Evolutionary conservation across 2,888 invertebrate genomes (phyloP).

Genomic region (Gonocerus acuteangulatus): DNA sequence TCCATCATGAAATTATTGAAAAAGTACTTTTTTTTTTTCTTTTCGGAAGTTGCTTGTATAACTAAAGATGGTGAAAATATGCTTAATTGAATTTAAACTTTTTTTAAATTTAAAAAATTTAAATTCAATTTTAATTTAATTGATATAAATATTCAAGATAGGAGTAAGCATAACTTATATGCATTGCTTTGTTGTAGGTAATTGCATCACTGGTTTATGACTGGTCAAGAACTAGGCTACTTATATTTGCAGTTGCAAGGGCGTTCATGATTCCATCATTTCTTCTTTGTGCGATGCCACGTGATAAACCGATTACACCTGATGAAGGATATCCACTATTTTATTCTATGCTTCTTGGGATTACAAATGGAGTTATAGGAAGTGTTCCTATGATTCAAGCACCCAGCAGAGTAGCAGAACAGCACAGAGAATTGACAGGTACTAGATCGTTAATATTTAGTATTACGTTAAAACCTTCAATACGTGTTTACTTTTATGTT

Average conservation of each 20-base stretch:
- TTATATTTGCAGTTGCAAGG: constrained; percentile 65
- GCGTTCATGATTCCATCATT: constrained; percentile 71
- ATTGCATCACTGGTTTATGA: constrained; percentile 74
- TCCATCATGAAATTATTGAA: too few relatives aligned
- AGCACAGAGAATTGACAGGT: constrained; percentile 82
- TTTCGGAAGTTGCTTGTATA: too few relatives aligned
- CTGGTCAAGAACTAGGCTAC: constrained; percentile 71
- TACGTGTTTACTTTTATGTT: not conserved
- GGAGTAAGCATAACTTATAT: too few relatives aligned
- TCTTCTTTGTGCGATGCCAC: constrained; percentile 72
- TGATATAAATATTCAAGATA: too few relatives aligned
- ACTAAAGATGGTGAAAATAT: too few relatives aligned
- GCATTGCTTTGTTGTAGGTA: too few relatives aligned
- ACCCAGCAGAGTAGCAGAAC: constrained; percentile 75
- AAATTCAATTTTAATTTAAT: too few relatives aligned
- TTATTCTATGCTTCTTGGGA: constrained; percentile 62
- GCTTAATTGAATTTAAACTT: too few relatives aligned
- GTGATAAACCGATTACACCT: constrained; percentile 62
- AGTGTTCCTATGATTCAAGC: constrained; percentile 90
- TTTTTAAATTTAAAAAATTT: too few relatives aligned
- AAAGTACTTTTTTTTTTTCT: too few relatives aligned
- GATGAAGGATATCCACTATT: constrained; percentile 59
- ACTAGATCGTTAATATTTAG: too few relatives aligned
- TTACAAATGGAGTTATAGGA: constrained; percentile 80
- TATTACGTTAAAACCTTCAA: not conserved